Evolutionary conservation across 2,113 vertebrate species (phyloP).

Genomic region (Crotalus tigris): DNA sequence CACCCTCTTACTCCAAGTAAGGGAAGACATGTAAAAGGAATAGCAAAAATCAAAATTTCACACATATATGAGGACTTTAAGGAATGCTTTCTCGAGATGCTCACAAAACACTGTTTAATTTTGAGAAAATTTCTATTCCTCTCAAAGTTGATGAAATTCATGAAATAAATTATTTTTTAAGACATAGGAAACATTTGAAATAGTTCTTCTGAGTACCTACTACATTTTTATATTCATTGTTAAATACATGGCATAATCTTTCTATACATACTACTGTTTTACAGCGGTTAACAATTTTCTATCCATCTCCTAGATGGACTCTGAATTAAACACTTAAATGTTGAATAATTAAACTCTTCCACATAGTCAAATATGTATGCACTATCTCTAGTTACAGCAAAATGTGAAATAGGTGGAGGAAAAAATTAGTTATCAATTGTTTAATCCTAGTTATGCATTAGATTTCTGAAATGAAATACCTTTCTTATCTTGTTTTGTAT

Average conservation of each 20-base stretch:
- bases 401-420: conserved; percentile 21
- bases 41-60: background rate
- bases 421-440: background rate
- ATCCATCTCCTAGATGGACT: background rate
- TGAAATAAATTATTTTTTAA: background rate
- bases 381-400: background rate
- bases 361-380: background rate
- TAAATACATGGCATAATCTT: background rate
- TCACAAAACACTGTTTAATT: background rate
- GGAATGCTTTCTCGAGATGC: background rate
- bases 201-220: background rate
- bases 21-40: background rate
- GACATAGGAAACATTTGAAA: background rate
- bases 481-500: conserved; percentile 12
- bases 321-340: background rate
- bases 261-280: background rate
- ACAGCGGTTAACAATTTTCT: background rate
- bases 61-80: background rate
- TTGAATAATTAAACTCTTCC: background rate
- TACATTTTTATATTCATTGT: background rate
- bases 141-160: background rate
- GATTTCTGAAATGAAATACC: conserved; percentile 5
- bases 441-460: background rate
- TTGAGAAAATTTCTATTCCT: background rate
- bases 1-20: background rate